Conservation (phyloP, 2,113 vertebrate species). For the Brachypteracias leptosomus region DNA sequence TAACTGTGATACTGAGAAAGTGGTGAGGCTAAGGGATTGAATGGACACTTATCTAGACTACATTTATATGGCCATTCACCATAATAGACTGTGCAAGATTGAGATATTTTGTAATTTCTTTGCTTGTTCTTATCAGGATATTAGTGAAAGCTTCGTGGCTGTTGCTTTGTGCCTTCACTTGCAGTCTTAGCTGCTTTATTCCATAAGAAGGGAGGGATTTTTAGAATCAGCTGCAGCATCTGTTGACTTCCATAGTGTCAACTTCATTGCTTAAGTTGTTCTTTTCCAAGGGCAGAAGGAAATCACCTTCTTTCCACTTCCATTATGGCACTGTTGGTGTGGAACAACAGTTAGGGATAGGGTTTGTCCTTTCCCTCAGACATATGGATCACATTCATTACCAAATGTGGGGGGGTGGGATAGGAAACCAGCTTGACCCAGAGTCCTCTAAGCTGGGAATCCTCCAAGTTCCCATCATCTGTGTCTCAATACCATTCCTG, state of each 20-base stretch:
- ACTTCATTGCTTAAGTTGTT: background rate
- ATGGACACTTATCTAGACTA: background rate
- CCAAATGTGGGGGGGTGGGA: background rate
- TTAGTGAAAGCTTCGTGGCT: no score
- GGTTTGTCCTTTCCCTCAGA: conserved; percentile 1
- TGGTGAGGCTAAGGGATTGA: background rate
- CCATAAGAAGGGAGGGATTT: background rate
- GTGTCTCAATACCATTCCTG: background rate
- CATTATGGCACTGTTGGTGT: background rate
- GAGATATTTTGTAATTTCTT: background rate
- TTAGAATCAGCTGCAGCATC: background rate
- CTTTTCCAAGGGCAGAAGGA: background rate
- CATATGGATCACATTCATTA: background rate
- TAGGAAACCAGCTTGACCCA: background rate
- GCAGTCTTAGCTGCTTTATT: background rate
- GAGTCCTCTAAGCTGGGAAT: background rate
- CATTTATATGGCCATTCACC: background rate
- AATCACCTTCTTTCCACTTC: background rate
- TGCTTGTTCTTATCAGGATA: no score
- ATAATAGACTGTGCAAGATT: background rate
- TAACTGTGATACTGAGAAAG: background rate
- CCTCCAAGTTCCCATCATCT: background rate
- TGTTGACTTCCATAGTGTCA: background rate
- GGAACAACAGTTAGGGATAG: background rate
- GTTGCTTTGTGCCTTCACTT: background rate